phyloP scores from a whole-genome alignment of 2,797 vertebrate species.

The Microchirus variegatus region DNA sequence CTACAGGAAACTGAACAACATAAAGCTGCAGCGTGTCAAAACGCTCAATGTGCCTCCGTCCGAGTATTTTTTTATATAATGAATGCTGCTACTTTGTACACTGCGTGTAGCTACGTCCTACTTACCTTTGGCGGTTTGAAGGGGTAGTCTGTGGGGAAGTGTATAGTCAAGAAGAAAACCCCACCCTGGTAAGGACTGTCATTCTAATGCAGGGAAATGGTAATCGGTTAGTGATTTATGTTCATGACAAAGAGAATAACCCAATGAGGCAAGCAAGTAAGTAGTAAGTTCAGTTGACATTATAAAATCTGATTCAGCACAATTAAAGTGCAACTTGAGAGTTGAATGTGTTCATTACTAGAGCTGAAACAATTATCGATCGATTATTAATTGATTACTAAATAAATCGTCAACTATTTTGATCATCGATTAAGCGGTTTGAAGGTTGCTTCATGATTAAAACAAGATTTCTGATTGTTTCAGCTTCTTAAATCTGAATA shows the following conservation, averaged over 20 bases:
- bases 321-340: background rate
- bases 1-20: constrained; percentile 31
- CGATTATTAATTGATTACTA: too few relatives aligned
- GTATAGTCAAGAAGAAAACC: constrained; percentile 89
- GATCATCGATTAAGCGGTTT: too few relatives aligned
- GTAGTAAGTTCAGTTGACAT: background rate
- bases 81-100: background rate
- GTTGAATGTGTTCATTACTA: background rate
- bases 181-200: constrained; percentile 89
- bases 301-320: background rate
- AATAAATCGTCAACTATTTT: too few relatives aligned
- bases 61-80: too few relatives aligned
- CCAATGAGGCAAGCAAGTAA: background rate
- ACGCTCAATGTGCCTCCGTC: background rate
- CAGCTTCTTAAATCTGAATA: too few relatives aligned
- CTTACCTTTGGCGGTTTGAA: constrained; percentile 89
- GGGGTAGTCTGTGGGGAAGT: constrained; percentile 89
- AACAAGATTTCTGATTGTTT: too few relatives aligned
- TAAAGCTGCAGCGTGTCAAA: constrained; percentile 1
- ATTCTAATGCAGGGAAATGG: constrained; percentile 74
- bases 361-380: too few relatives aligned
- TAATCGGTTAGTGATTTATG: constrained; percentile 34
- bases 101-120: background rate
- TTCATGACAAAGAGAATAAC: background rate
- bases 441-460: too few relatives aligned